Evolutionary conservation across 35 echinoderm and acorn worm genomes (phyloP), one percentile per base, ranked within the genome.

Genomic region (Ophioderma brevispina): DNA sequence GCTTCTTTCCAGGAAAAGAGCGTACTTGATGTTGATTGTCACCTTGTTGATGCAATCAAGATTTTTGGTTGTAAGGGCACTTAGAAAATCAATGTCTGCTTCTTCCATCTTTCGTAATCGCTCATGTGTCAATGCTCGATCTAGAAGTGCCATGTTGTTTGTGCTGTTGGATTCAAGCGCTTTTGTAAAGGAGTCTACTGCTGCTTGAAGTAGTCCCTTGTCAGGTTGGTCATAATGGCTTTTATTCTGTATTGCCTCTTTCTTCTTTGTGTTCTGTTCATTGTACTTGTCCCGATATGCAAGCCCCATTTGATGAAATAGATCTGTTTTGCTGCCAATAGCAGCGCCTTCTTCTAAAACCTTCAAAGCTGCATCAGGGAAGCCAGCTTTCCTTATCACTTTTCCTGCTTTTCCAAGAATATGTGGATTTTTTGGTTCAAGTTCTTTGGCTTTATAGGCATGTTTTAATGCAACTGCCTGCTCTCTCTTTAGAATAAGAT

Each of bases 271-370:
- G 59, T 70, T 70, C n/a, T 70, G 17, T 2, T 70, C 59, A 70
- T 70, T 30, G 28, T 70, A 70, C 28, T 15, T 70, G n/a, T 70
- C 59, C n/a, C 5, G 5, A 25, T 70, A 70, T 2, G 28, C 23
- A 70, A 70, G 59, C 1, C 59, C 59, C 59, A 70, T 70, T 70
- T 70, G 59, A 70, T 70, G 59, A 70, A 70, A 70, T 2, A 70
- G 2, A 25, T 2, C 17, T 13, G 59, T 2, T 3, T 70, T 18
- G 10, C n/a, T 6, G 4, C 59, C 59, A 70, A 70, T 70, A 25
- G 15, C 28, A 70, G 59, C 59, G 4, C n/a, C 28, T 70, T 70
- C 59, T 70, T 70, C 23, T 25, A 70, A 70, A 15, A 70, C n/a
- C 23, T 8, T 8, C 28, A 70, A 70, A 70, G 59, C 59, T 15